phyloP scores from a whole-genome alignment of 2,888 invertebrate species.

The Chromoteleia sp. region DNA sequence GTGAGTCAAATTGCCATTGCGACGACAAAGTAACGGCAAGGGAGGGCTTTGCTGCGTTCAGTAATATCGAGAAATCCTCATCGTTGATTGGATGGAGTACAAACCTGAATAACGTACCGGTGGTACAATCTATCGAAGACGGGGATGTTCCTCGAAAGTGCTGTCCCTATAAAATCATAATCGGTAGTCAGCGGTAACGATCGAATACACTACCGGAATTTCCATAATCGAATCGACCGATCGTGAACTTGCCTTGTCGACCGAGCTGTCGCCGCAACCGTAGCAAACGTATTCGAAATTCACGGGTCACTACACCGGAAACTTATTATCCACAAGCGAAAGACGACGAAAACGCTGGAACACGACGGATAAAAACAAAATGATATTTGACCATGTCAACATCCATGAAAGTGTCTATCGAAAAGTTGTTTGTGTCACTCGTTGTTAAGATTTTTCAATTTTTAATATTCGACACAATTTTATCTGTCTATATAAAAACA shows the following conservation, averaged over 20 bases:
- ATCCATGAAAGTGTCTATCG: conserved; percentile 43
- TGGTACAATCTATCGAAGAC: conserved; percentile 57
- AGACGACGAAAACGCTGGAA: conserved; percentile 65
- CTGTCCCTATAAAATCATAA: conserved; percentile 68
- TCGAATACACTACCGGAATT: conserved; percentile 76
- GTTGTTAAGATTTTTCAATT: neutral
- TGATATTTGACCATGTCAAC: conserved; percentile 53
- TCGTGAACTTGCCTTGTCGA: conserved; percentile 80
- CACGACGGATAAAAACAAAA: conserved; percentile 64
- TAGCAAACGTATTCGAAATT: conserved; percentile 81
- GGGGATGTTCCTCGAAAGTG: conserved; percentile 47
- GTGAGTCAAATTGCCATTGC: conserved; percentile 58
- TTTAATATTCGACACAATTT: neutral
- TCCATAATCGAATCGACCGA: conserved; percentile 80
- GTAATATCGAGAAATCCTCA: conserved; percentile 69
- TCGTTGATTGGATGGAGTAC: conserved; percentile 67
- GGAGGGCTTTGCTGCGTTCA: conserved; percentile 33
- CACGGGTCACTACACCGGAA: conserved; percentile 80
- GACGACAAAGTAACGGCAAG: conserved; percentile 59
- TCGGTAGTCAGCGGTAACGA: conserved; percentile 73
- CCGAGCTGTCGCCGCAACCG: conserved; percentile 82
- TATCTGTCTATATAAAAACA: no score
- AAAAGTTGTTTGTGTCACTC: conserved; percentile 1
- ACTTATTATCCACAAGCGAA: conserved; percentile 77
- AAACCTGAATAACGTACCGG: conserved; percentile 65